phyloP scores from a whole-genome alignment of 2,888 invertebrate genomes.

The Drosophila fungiperda region DNA sequence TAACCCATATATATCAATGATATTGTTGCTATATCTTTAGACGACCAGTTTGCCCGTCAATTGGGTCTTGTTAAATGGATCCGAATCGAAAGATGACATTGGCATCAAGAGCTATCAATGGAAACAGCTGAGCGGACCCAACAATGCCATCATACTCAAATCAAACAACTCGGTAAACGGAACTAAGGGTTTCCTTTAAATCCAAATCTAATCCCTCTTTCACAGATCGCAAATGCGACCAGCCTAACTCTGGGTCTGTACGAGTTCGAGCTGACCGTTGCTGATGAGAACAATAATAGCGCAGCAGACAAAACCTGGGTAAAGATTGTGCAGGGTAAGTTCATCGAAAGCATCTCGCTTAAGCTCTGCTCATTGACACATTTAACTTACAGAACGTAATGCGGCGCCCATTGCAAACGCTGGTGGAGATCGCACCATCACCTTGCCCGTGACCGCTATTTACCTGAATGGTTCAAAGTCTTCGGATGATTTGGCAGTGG shows the following conservation, averaged over 20 bases:
- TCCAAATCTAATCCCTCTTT: constrained; percentile 23
- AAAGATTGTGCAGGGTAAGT: constrained; percentile 92
- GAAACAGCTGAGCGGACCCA: constrained; percentile 91
- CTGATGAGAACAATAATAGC: constrained; percentile 93
- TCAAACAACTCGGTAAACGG: constrained; percentile 86
- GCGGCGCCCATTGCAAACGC: constrained; percentile 95
- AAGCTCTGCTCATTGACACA: background rate
- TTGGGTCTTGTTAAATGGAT: constrained; percentile 92
- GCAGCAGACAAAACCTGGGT: constrained; percentile 90
- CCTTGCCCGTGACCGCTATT: constrained; percentile 91
- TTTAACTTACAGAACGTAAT: constrained; percentile 90
- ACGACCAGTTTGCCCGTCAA: constrained; percentile 94
- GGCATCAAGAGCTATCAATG: constrained; percentile 93
- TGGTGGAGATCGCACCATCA: constrained; percentile 92
- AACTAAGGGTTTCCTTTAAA: background rate
- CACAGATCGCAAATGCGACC: constrained; percentile 90
- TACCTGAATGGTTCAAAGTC: constrained; percentile 94
- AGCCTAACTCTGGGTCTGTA: constrained; percentile 94
- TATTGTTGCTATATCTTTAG: constrained; percentile 82
- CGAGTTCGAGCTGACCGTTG: constrained; percentile 91
- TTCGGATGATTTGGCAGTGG: constrained; percentile 94
- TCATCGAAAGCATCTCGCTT: too few relatives aligned
- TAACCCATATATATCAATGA: background rate
- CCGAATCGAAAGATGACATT: constrained; percentile 92
- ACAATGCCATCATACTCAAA: constrained; percentile 86